Percentiles rank a stretch among this genome's conserved stretches.
These are phyloP conservation scores for Chaetops frenatus DNA, from an alignment of 2,113 vertebrate genomes.

Conservation along the genomic window DNA sequence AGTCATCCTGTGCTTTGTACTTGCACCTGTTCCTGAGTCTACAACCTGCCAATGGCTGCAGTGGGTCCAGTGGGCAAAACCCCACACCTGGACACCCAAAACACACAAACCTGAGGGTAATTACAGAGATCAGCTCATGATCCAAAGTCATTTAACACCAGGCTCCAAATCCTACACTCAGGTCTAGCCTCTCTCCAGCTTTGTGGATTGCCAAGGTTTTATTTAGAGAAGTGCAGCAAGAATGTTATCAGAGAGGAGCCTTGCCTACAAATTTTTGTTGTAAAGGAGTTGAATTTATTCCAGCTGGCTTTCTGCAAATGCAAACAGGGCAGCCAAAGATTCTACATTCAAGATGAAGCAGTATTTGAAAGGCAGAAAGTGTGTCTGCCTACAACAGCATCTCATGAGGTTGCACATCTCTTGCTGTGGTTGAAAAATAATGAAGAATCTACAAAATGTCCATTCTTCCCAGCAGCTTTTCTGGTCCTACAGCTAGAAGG, in stretches of 20 bases:
- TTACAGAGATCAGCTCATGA: background rate
- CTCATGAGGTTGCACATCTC: background rate
- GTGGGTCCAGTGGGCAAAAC: background rate
- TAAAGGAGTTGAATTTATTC: background rate
- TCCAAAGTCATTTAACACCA: background rate
- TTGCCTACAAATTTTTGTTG: background rate
- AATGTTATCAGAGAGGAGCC: background rate
- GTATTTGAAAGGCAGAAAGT: background rate
- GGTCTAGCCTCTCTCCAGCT: background rate
- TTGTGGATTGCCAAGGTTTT: background rate
- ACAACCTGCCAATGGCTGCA: background rate
- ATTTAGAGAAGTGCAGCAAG: background rate
- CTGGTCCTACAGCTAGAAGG: background rate
- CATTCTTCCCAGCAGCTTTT: background rate
- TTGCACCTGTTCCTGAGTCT: background rate
- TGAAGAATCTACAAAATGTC: background rate
- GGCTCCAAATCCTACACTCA: background rate
- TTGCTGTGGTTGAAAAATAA: background rate
- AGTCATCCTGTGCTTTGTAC: background rate
- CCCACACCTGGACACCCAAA: background rate
- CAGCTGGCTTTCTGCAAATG: slow-evolving; percentile 17
- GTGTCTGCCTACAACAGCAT: background rate
- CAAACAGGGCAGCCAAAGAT: background rate
- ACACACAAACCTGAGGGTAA: rapidly evolving
- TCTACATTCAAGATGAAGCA: background rate